phyloP scores from a whole-genome alignment of 1,140 invertebrate genomes.

The Onthophagus taurus region DNA sequence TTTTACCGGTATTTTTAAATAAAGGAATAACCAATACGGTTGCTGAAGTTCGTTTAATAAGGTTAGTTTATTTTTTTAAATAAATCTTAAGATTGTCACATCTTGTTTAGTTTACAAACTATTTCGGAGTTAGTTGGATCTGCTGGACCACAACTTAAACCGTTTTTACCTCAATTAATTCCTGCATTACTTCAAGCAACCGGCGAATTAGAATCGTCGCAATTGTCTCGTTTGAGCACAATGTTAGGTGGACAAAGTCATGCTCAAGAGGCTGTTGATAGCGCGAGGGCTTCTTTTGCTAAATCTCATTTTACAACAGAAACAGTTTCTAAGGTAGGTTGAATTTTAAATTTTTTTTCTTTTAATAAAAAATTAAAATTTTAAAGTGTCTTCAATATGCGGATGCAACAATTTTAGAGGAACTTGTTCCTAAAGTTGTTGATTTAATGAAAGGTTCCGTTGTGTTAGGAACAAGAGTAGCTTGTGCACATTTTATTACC shows the following conservation, averaged over 20 bases:
- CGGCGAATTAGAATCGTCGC: conserved; percentile 71
- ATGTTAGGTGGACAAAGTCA: conserved; percentile 54
- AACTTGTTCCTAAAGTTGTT: conserved; percentile 68
- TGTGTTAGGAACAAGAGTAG: conserved; percentile 76
- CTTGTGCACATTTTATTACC: conserved; percentile 74
- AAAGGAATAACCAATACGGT: conserved; percentile 70
- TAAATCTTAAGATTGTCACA: neutral
- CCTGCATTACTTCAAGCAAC: conserved; percentile 75
- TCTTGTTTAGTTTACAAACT: conserved; percentile 59
- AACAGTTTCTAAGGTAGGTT: conserved; percentile 66
- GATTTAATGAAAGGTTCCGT: conserved; percentile 74
- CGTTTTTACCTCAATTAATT: conserved; percentile 70
- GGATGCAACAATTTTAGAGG: conserved; percentile 62
- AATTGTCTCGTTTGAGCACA: conserved; percentile 70
- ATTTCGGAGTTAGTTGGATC: conserved; percentile 74
- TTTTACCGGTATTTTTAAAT: conserved; percentile 73
- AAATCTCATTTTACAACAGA: conserved; percentile 81
- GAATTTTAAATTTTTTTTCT: conserved; percentile 14
- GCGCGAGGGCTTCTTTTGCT: conserved; percentile 62
- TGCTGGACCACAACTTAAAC: conserved; percentile 66
- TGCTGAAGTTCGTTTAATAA: conserved; percentile 65
- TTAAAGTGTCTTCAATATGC: conserved; percentile 76
- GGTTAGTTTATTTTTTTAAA: conserved; percentile 36
- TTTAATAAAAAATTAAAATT: conserved; percentile 14
- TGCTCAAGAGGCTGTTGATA: conserved; percentile 65